Evolutionary conservation across 2,797 vertebrate genomes (phyloP), one percentile per base, ranked within the genome.

Genomic region (Sebastes matsubarae): DNA sequence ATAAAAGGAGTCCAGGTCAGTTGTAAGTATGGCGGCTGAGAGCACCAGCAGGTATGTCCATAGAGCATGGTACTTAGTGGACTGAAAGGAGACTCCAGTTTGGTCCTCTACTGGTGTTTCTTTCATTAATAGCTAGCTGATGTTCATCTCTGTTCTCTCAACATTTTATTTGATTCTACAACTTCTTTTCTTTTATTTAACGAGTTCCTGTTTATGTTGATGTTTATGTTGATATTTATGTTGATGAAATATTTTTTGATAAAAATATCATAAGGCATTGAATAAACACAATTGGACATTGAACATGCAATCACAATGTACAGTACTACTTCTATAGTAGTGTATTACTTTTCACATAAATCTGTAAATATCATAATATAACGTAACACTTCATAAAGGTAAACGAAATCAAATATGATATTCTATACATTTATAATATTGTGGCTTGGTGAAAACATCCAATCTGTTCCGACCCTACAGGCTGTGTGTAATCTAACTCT

Each of bases 401-500:
- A 32, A 68, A 16, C 3, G 0, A 27, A 52, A 34, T 55, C 12
- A 52, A 66, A 22, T 14, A 13, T 3, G 2, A 66, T 38, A 34
- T 16, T 36, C 4, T 42, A 14, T n/a, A 32, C 14, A 64, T 25
- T 36, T 50, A 13, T 13, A 25, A 68, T 8, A 64, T 32, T 27
- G 25, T 25, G 27, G 18, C 18, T 32, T 25, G 4, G 8, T 42
- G 27, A 50, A 67, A 69, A 34, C 38, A 58, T 11, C 4, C 22
- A 52, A 34, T 52, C 8, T 69, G 20, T 58, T 61, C 25, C 20
- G 52, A 79, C 22, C 46, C 60, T 42, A 5, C 52, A 65, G 52
- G 54, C 54, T 68, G 11, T 72, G 20, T 70, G 16, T 24, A 83
- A 83, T 72, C 42, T 61, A 24, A 50, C 64, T 61, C 25, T 68